Evolutionary conservation across 2,113 vertebrate species (phyloP).

Genomic region (Hippocampus mohnikei): DNA sequence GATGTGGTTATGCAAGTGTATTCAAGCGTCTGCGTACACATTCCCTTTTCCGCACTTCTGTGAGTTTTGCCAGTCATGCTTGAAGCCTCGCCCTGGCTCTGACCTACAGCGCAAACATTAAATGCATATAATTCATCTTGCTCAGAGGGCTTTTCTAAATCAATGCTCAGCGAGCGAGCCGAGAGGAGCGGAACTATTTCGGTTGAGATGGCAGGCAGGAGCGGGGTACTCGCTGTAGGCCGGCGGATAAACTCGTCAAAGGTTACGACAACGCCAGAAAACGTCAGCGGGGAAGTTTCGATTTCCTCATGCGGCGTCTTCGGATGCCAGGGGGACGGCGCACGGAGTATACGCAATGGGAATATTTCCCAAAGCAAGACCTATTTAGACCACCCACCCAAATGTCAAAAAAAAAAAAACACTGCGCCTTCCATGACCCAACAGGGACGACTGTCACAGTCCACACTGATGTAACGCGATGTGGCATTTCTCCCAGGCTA

Average conservation of each 20-base stretch:
- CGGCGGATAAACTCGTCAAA: constrained; percentile 7
- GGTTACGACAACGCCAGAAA: constrained; percentile 6
- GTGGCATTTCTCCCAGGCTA: constrained; percentile 6
- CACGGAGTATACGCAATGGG: neutral
- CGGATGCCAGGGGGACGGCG: neutral
- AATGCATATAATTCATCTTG: constrained; percentile 30
- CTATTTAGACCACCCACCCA: neutral
- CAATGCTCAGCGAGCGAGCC: constrained; percentile 33
- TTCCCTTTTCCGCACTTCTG: neutral
- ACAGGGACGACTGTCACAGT: constrained; percentile 9
- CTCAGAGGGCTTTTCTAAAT: constrained; percentile 22
- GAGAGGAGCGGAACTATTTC: neutral
- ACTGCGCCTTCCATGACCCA: constrained; percentile 15
- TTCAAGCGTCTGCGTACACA: neutral
- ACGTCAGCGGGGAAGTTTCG: constrained; percentile 13
- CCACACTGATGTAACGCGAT: constrained; percentile 18
- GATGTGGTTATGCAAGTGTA: neutral
- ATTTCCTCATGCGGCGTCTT: constrained; percentile 5
- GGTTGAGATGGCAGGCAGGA: neutral
- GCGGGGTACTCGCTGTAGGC: constrained; percentile 6
- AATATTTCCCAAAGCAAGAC: constrained; percentile 4
- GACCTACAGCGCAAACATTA: constrained; percentile 20
- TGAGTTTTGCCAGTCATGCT: neutral
- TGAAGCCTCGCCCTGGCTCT: constrained; percentile 11
- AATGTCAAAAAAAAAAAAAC: neutral